A percentile compares a stretch with the other conserved stretches of the same genome.
phyloP scores from a whole-genome alignment of 2,797 vertebrate genomes.

The Hydrophis major region DNA sequence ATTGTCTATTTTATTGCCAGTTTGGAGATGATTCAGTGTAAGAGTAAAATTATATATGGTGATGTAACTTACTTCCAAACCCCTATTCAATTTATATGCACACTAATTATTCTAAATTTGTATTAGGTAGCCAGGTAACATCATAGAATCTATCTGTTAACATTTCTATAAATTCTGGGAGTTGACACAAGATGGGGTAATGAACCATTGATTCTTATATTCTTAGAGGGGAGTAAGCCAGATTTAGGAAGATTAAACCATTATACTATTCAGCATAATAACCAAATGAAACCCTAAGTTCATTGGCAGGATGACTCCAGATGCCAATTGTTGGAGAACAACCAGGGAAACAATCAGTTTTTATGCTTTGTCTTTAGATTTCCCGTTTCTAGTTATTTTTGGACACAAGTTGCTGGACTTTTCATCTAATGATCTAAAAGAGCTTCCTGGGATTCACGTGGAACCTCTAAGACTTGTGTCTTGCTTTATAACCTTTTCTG shows the following conservation, averaged over 20 bases:
- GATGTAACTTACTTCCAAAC: neutral
- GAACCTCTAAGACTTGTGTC: neutral
- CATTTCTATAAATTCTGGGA: neutral
- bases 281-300: neutral
- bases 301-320: neutral
- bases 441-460: neutral
- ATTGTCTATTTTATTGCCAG: neutral
- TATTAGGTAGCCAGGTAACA: neutral
- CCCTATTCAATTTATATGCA: neutral
- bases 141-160: neutral
- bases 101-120: neutral
- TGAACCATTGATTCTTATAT: neutral
- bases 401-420: neutral
- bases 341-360: neutral
- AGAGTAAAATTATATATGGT: neutral
- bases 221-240: neutral
- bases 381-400: neutral
- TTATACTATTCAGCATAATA: neutral
- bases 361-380: neutral
- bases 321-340: neutral
- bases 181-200: neutral
- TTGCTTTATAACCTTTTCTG: neutral
- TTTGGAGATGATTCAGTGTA: neutral
- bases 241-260: neutral
- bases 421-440: neutral